Conservation (phyloP, 2,888 invertebrate genomes). For the Lepetodrilus schrolli region DNA sequence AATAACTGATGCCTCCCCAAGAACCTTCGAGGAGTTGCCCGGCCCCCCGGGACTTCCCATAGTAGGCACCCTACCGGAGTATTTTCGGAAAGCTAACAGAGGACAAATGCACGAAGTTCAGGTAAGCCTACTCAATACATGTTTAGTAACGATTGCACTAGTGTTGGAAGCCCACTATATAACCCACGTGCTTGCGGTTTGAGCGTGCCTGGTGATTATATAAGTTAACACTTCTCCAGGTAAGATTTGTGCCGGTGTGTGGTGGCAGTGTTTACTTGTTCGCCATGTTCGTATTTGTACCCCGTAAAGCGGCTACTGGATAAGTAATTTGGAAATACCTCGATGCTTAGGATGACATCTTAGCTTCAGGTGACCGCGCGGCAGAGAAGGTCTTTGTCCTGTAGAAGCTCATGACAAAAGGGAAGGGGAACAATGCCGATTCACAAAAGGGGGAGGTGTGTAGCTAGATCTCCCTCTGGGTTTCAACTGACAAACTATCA, state of each 20-base stretch:
- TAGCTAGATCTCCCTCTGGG: background rate
- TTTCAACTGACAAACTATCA: background rate
- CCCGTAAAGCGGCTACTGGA: background rate
- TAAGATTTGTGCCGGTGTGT: slow-evolving; percentile 7
- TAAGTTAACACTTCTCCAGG: slow-evolving; percentile 4
- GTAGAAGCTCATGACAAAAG: background rate
- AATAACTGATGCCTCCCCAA: background rate
- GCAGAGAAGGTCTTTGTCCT: slow-evolving; percentile 2
- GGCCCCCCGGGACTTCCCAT: slow-evolving; percentile 71
- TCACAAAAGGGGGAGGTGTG: slow-evolving; percentile 6
- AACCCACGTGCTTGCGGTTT: background rate
- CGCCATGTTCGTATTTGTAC: background rate
- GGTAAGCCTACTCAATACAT: slow-evolving; percentile 53
- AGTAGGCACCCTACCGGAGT: slow-evolving; percentile 70
- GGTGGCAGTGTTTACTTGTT: background rate
- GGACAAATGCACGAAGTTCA: slow-evolving; percentile 72
- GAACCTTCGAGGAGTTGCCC: slow-evolving; percentile 62
- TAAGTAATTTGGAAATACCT: background rate
- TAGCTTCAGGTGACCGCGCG: background rate
- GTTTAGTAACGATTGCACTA: background rate
- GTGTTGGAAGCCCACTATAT: background rate
- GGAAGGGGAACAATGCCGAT: slow-evolving; percentile 1
- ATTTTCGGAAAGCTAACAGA: slow-evolving; percentile 67
- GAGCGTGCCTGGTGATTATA: slow-evolving; percentile 5
- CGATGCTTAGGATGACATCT: background rate